phyloP scores from a whole-genome alignment of 2,113 vertebrate species.

The Etheostoma cragini region DNA sequence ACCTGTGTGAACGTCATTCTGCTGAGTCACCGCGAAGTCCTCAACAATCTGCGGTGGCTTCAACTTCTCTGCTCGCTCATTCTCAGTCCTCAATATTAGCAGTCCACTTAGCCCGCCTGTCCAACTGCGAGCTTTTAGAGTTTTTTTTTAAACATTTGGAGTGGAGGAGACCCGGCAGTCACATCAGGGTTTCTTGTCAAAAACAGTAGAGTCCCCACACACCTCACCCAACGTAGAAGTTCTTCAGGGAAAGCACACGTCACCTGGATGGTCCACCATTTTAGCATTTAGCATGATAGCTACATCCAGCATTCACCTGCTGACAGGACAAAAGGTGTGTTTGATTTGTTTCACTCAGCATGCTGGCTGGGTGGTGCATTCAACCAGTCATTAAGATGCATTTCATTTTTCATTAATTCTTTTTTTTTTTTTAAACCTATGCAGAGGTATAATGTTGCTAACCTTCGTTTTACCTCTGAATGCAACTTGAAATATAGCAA shows the following conservation, averaged over 20 bases:
- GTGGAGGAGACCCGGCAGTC: neutral
- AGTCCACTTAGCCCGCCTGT: neutral
- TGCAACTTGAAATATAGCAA: neutral
- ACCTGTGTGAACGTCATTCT: neutral
- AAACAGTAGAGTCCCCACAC: neutral
- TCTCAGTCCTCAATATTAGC: neutral
- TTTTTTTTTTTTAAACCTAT: neutral
- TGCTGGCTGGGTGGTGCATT: neutral
- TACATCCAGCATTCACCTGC: neutral
- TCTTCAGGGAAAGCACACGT: neutral
- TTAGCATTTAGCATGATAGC: neutral
- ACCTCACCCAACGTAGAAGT: neutral
- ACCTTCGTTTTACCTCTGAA: neutral
- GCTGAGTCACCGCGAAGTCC: neutral
- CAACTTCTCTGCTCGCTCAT: neutral
- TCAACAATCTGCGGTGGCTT: neutral
- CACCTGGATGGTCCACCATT: neutral
- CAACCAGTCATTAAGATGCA: neutral
- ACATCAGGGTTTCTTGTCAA: neutral
- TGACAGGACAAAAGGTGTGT: neutral
- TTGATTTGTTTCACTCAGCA: neutral
- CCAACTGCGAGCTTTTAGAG: neutral
- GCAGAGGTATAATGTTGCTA: neutral
- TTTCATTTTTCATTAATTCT: neutral
- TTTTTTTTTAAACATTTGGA: neutral